A percentile compares a stretch with the other conserved stretches of the same genome.
phyloP scores from a whole-genome alignment of 2,797 vertebrate species.

The Ctenopoma kingsleyae region DNA sequence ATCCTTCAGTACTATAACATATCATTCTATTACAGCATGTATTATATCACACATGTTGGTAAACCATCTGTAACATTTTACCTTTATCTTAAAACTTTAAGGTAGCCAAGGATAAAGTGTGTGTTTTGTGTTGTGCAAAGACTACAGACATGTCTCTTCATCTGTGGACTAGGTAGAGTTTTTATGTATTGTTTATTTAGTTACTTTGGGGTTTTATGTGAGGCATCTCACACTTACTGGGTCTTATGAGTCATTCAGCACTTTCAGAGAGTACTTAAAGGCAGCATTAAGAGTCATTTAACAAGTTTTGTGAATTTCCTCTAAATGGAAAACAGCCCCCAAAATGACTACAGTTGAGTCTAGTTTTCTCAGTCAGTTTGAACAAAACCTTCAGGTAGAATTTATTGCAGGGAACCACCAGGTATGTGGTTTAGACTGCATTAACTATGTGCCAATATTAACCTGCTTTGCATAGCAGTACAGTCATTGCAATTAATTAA shows the following conservation, averaged over 20 bases:
- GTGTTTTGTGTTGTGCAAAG: constrained; percentile 12
- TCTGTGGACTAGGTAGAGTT: constrained; percentile 35
- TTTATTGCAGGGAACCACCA: too few species aligned
- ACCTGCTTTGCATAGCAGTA: too few species aligned
- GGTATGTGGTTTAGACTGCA: too few species aligned
- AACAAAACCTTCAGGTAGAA: too few species aligned
- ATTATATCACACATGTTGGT: background rate
- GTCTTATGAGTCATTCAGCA: too few species aligned
- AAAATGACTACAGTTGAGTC: too few species aligned
- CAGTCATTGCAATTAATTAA: too few species aligned
- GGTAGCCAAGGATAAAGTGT: constrained; percentile 18
- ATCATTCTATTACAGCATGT: background rate
- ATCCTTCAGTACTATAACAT: background rate
- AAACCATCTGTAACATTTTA: constrained; percentile 5
- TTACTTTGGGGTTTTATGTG: constrained; percentile 31
- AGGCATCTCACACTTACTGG: constrained; percentile 7
- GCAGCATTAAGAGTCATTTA: background rate
- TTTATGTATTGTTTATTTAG: constrained; percentile 39
- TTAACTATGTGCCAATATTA: too few species aligned
- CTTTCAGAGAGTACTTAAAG: too few species aligned
- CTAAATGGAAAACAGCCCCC: too few species aligned
- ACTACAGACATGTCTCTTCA: constrained; percentile 32
- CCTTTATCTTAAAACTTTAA: constrained; percentile 8
- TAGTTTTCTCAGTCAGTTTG: too few species aligned
- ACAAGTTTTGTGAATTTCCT: background rate